Base-by-base conservation (phyloP, 2,888 invertebrate species). In the Orchestes rusci region DNA sequence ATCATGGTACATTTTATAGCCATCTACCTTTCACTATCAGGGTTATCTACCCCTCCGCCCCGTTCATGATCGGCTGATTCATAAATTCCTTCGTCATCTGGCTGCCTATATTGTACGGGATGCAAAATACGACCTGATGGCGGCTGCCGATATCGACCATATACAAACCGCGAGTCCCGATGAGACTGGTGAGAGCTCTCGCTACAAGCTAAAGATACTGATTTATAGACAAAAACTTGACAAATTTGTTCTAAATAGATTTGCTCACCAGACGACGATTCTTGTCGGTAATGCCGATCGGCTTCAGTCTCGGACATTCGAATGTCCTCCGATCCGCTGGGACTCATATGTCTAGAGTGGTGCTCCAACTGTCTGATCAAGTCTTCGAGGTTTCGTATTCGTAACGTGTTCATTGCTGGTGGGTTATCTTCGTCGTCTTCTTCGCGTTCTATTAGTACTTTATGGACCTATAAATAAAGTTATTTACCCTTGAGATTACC, bases 381-480 rank as follows among this genome's bases (percentile, higher is more conserved):
- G 68, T 93, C 92, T 70, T 93, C 92, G 53, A 93, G 74, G 68
- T 88, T 93, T 54, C 93, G 78, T 67, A 93, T 92, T 56, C 92
- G 79, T 62, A 91, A 80, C 32, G 88, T 86, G n/a, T 85, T 86
- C 56, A 82, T 80, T 12, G 84, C 82, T 7, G 83, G 82, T 10
- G 84, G 81, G 39, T 83, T 83, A 57, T 86, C 84, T 30, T 87
- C 82, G 52, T 80, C 80, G 52, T 80, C 80, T 60, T 80, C 79
- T 53, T 77, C 74, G 48, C 73, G 73, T 60, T 68, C 68, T 42
- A 67, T 66, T 58, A 63, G 70, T 37, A 68, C 63, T 64, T 57
- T 43, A 31, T 51, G 36, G 12, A 39, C 12, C 47, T 43, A 33
- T 38, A 4, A 10, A 42, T 31, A 39, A 39, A 38, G 12, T 18